phyloP scores from a whole-genome alignment of 2,888 invertebrate species.

The Blera fallax region DNA sequence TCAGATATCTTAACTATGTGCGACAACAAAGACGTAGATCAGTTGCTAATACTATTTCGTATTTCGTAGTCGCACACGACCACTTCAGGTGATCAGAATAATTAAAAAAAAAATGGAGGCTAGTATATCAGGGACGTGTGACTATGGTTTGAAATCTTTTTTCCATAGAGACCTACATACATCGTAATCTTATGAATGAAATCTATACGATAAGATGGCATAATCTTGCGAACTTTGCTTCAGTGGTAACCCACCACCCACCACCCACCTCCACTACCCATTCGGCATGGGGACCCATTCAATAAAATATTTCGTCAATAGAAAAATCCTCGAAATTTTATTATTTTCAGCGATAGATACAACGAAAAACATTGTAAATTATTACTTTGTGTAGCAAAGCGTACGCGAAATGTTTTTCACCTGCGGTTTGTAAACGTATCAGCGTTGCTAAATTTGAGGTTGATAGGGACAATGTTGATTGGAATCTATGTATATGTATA shows the following conservation, averaged over 20 bases:
- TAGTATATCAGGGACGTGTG: constrained; percentile 22
- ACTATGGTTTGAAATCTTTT: not conserved
- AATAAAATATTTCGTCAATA: not conserved
- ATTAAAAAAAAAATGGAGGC: not conserved
- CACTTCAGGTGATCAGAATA: not conserved
- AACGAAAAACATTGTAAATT: not conserved
- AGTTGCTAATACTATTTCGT: not conserved
- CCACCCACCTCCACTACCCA: not conserved
- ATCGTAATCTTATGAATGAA: not conserved
- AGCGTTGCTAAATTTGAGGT: not conserved
- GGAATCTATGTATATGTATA: no score
- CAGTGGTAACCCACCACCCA: not conserved
- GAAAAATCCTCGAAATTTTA: not conserved
- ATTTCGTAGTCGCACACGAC: constrained; percentile 7
- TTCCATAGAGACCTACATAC: constrained; percentile 8
- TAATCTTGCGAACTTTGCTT: constrained; percentile 25
- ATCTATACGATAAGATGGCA: constrained; percentile 3
- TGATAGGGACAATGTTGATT: no score
- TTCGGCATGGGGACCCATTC: not conserved
- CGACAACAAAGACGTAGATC: not conserved
- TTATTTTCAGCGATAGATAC: not conserved
- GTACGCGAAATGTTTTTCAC: not conserved
- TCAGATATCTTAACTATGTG: not conserved
- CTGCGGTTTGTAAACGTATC: not conserved
- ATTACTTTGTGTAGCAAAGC: not conserved